These are phyloP conservation scores for Netelia virgata DNA, from an alignment of 2,888 invertebrate genomes.

Conservation along the genomic window DNA sequence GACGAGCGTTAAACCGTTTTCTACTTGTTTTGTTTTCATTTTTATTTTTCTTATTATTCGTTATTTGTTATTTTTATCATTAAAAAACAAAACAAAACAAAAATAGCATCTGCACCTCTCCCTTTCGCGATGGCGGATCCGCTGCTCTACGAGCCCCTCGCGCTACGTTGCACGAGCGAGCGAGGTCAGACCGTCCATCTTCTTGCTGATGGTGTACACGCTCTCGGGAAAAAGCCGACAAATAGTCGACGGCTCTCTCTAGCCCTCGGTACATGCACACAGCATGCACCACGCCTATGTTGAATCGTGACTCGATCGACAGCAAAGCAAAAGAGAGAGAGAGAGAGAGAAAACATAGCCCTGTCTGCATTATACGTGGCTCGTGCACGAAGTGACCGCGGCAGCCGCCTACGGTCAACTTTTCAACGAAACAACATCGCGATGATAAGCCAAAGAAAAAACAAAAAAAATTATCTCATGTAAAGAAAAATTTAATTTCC, in stretches of 20 bases:
- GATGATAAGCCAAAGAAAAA: neutral
- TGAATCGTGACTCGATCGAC: constrained; percentile 80
- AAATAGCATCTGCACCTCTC: neutral
- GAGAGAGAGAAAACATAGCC: constrained; percentile 7
- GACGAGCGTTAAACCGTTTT: constrained; percentile 60
- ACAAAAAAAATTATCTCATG: neutral
- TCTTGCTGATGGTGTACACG: constrained; percentile 69
- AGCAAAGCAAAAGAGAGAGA: constrained; percentile 62
- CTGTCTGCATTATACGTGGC: constrained; percentile 6
- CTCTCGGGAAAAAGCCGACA: constrained; percentile 64
- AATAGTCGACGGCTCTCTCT: constrained; percentile 35
- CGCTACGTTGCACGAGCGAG: constrained; percentile 43
- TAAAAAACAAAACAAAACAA: neutral
- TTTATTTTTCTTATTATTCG: constrained; percentile 6
- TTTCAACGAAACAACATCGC: neutral
- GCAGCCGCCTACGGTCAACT: constrained; percentile 19
- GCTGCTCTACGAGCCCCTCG: constrained; percentile 16
- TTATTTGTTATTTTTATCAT: constrained; percentile 23
- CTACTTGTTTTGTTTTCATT: neutral
- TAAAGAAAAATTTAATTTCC: too few species aligned
- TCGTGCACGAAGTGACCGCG: constrained; percentile 51
- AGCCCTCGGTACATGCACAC: constrained; percentile 43
- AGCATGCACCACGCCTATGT: constrained; percentile 79
- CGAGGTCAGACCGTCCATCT: constrained; percentile 80
- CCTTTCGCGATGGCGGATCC: constrained; percentile 51